Evolutionary conservation across 92 coral and sea anemone genomes (phyloP).

Genomic region (Palythoa grandis): DNA sequence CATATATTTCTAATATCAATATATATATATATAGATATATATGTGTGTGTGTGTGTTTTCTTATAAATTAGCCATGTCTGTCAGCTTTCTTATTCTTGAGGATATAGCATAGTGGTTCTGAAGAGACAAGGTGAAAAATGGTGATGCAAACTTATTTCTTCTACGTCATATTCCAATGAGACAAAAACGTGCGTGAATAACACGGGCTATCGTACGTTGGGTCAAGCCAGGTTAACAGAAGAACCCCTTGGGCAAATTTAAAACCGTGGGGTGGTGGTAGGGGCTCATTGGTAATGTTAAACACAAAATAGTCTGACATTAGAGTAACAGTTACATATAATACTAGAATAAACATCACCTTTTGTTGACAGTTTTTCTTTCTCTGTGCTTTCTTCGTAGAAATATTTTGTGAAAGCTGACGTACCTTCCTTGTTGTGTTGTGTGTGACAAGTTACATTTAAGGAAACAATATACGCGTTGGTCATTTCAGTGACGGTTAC

Average conservation of each 20-base stretch:
- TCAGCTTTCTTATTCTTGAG: slow-evolving; percentile 7
- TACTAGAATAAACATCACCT: neutral
- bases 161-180: neutral
- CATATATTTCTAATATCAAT: neutral
- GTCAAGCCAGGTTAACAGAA: neutral
- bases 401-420: too few relatives aligned
- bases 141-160: neutral
- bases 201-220: neutral
- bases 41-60: slow-evolving; percentile 13
- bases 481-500: slow-evolving; percentile 15
- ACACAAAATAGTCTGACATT: neutral
- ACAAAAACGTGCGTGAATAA: slow-evolving; percentile 21
- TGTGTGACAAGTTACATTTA: too few relatives aligned
- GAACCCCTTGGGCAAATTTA: neutral
- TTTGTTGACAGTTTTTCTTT: neutral
- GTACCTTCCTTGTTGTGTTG: too few relatives aligned
- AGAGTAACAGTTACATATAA: too few relatives aligned
- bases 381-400: too few relatives aligned
- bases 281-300: slow-evolving; percentile 2
- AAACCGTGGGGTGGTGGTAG: neutral
- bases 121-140: neutral
- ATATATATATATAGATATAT: neutral
- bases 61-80: slow-evolving; percentile 13
- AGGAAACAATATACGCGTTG: neutral
- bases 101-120: neutral